Evolutionary conservation across 2,113 vertebrate genomes (phyloP).

Genomic region (Paraplagusia blochii): DNA sequence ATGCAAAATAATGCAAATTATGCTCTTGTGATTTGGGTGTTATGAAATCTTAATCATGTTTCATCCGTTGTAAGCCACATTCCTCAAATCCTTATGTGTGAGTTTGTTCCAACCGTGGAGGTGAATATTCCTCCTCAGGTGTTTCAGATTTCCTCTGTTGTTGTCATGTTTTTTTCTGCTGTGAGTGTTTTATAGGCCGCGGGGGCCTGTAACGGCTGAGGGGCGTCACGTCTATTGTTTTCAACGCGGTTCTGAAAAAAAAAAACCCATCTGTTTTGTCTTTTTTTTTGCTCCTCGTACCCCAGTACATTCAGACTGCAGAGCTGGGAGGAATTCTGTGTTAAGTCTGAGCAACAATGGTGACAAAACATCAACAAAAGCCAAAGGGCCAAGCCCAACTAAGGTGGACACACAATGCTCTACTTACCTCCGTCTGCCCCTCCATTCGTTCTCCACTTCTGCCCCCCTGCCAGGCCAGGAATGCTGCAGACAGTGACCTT

Average conservation of each 20-base stretch:
- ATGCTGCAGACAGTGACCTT: slow-evolving; percentile 66
- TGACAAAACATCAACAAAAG: slow-evolving; percentile 71
- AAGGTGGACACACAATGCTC: slow-evolving; percentile 68
- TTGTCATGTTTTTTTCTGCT: slow-evolving; percentile 58
- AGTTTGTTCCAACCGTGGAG: slow-evolving; percentile 9
- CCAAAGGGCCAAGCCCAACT: slow-evolving; percentile 53
- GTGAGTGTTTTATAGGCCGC: slow-evolving; percentile 43
- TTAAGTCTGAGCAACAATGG: slow-evolving; percentile 72
- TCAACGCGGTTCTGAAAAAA: slow-evolving; percentile 38
- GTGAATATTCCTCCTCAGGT: slow-evolving; percentile 9
- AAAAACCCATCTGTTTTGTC: slow-evolving; percentile 45
- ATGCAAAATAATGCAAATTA: no score
- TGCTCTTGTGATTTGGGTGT: no score
- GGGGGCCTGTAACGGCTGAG: slow-evolving; percentile 28
- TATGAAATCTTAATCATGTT: no score
- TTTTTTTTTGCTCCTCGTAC: slow-evolving; percentile 28
- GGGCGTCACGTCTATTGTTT: slow-evolving; percentile 63
- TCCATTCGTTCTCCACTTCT: slow-evolving; percentile 54
- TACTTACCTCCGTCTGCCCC: slow-evolving; percentile 56
- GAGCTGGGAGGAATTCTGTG: slow-evolving; percentile 59
- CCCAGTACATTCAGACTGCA: slow-evolving; percentile 27
- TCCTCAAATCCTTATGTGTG: neutral
- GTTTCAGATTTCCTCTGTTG: slow-evolving; percentile 28
- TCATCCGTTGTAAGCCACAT: no score
- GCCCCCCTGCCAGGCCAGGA: slow-evolving; percentile 68